Evolutionary conservation across 2,797 vertebrate genomes (phyloP).

Genomic region (Pangasius macronema): DNA sequence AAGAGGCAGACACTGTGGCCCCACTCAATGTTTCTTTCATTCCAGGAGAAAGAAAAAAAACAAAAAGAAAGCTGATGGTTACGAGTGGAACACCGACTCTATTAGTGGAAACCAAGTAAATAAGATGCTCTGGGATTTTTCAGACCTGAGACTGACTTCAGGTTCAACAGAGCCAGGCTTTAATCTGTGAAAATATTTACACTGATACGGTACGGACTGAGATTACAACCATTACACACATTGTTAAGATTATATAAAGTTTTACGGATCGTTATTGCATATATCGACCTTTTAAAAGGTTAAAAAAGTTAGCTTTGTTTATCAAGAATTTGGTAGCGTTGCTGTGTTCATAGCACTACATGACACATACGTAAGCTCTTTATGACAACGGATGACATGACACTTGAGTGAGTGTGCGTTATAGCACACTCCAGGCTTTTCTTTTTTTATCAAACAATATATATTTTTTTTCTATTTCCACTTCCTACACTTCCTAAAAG

Average conservation of each 20-base stretch:
- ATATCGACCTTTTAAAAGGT: not conserved
- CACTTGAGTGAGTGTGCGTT: not conserved
- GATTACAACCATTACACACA: too few relatives aligned
- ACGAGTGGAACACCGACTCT: slow-evolving; percentile 10
- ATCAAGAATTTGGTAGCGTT: not conserved
- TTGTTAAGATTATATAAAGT: not conserved
- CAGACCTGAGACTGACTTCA: not conserved
- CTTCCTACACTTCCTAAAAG: not conserved
- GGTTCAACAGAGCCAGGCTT: not conserved
- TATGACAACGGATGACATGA: not conserved
- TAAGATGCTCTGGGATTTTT: slow-evolving; percentile 6
- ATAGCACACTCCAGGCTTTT: too few relatives aligned
- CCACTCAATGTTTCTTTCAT: slow-evolving; percentile 69
- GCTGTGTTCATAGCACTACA: not conserved
- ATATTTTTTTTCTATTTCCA: not conserved
- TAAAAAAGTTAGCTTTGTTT: not conserved
- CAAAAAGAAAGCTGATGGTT: slow-evolving; percentile 35
- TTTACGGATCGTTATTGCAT: too few relatives aligned
- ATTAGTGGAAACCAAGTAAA: slow-evolving; percentile 19
- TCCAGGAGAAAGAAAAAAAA: slow-evolving; percentile 41
- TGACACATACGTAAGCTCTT: not conserved
- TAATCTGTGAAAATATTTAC: not conserved
- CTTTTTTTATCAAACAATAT: not conserved
- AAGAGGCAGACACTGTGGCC: slow-evolving; percentile 75
- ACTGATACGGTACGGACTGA: not conserved